Conservation (phyloP, 2,888 invertebrate species). For the Homarus gammarus region DNA sequence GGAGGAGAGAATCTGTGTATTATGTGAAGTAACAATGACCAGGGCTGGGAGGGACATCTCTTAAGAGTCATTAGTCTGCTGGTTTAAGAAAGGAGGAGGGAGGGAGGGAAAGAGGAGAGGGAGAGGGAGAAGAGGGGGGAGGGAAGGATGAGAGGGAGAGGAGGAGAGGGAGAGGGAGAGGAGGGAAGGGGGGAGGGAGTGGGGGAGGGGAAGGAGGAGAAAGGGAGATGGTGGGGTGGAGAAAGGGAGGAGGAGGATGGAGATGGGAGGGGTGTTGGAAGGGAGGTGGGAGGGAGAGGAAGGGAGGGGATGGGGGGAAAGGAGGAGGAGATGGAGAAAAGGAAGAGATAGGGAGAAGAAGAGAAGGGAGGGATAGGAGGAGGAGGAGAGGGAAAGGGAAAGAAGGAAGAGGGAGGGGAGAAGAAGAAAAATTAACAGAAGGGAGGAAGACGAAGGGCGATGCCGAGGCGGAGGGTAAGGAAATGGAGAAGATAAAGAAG, state of each 20-base stretch:
- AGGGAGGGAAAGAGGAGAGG: background rate
- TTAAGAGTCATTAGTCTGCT: too few relatives aligned
- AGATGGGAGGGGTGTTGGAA: too few relatives aligned
- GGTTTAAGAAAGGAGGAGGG: background rate
- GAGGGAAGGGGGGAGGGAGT: background rate
- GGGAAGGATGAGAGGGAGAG: background rate
- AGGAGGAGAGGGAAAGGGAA: conserved; percentile 10
- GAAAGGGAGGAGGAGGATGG: background rate
- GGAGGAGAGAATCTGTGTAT: too few relatives aligned
- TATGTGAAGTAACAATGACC: too few relatives aligned
- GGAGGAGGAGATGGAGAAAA: conserved; percentile 30
- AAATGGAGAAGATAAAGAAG: background rate
- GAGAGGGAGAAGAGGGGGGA: background rate
- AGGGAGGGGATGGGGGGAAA: conserved; percentile 16
- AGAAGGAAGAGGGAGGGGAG: background rate
- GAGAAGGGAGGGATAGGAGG: conserved; percentile 14
- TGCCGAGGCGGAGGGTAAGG: background rate
- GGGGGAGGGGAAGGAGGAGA: background rate
- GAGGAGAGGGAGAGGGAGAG: conserved; percentile 10
- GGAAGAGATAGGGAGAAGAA: conserved; percentile 25
- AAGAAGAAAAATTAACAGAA: too few relatives aligned
- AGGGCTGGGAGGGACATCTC: too few relatives aligned
- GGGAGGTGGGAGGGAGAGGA: background rate
- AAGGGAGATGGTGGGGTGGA: background rate
- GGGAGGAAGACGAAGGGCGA: background rate